Conservation (phyloP, 1,140 invertebrate species). For the Patella vulgata region DNA sequence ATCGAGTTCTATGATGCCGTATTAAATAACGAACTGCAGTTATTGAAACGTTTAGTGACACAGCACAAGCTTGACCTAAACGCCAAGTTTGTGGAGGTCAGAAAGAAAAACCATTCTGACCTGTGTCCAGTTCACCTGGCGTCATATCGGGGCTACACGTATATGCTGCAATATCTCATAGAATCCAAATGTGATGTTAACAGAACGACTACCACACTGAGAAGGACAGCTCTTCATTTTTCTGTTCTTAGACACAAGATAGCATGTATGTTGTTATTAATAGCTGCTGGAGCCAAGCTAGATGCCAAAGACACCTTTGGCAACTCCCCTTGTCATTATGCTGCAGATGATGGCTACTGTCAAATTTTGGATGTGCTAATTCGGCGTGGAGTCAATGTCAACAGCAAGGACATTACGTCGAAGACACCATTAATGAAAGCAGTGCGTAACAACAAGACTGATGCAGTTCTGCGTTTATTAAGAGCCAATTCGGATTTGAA, state of each 20-base stretch:
- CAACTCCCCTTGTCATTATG: slow-evolving; percentile 65
- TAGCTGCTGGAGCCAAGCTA: slow-evolving; percentile 61
- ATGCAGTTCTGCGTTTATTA: slow-evolving; percentile 57
- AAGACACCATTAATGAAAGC: slow-evolving; percentile 67
- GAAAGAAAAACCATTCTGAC: slow-evolving; percentile 64
- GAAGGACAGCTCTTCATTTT: slow-evolving; percentile 63
- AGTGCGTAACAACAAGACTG: slow-evolving; percentile 63
- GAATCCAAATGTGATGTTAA: slow-evolving; percentile 65
- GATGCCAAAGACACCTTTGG: slow-evolving; percentile 65
- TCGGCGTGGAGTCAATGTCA: slow-evolving; percentile 58
- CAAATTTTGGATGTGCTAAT: slow-evolving; percentile 62
- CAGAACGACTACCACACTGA: slow-evolving; percentile 58
- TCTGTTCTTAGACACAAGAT: slow-evolving; percentile 63
- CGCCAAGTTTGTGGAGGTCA: slow-evolving; percentile 64
- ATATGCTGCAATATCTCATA: slow-evolving; percentile 65
- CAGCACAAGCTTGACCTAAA: slow-evolving; percentile 65
- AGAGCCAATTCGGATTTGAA: slow-evolving; percentile 77
- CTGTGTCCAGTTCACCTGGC: slow-evolving; percentile 65
- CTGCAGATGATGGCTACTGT: slow-evolving; percentile 65
- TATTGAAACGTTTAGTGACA: slow-evolving; percentile 59
- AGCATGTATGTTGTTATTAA: slow-evolving; percentile 61
- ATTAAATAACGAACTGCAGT: slow-evolving; percentile 62
- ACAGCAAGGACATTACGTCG: slow-evolving; percentile 64
- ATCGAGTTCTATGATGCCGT: slow-evolving; percentile 66
- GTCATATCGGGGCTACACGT: slow-evolving; percentile 62